phyloP scores from a whole-genome alignment of 53 echinoderm and acorn worm species.

The Holothuria scabra region DNA sequence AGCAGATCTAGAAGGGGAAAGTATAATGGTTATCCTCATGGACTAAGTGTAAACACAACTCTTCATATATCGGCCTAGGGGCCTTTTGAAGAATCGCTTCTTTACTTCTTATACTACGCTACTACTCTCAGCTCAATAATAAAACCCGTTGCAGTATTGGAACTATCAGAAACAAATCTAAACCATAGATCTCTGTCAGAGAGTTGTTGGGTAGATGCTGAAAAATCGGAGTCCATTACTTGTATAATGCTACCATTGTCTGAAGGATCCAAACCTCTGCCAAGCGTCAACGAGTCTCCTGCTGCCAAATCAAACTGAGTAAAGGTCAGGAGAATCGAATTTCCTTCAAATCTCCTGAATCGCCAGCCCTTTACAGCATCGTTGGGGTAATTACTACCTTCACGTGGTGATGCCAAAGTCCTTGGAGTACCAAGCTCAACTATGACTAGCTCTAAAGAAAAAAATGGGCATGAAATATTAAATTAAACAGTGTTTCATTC shows the following conservation, averaged over 20 bases:
- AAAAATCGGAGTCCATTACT: background rate
- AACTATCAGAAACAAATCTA: background rate
- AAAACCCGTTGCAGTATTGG: background rate
- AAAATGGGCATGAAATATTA: background rate
- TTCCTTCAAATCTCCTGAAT: conserved; percentile 15
- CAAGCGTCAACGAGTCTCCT: conserved; percentile 28
- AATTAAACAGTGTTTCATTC: background rate
- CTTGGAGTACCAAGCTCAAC: background rate
- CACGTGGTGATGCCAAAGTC: background rate
- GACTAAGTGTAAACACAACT: too few species aligned
- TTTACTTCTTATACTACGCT: too few species aligned
- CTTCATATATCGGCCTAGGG: too few species aligned
- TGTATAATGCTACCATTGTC: background rate
- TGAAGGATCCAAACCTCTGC: conserved; percentile 24
- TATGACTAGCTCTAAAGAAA: conserved; percentile 2
- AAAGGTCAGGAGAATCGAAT: background rate
- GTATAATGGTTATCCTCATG: too few species aligned
- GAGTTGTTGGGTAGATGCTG: background rate
- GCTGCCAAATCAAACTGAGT: conserved; percentile 4
- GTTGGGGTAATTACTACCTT: conserved; percentile 4
- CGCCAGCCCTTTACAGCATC: conserved; percentile 44
- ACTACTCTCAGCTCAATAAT: background rate
- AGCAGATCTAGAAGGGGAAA: too few species aligned
- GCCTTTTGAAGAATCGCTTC: too few species aligned
- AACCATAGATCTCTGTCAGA: conserved; percentile 3